Percentiles rank a stretch among this genome's conserved stretches.
phyloP scores from a whole-genome alignment of 2,888 invertebrate species.

The Arrhopalites spinosus region DNA sequence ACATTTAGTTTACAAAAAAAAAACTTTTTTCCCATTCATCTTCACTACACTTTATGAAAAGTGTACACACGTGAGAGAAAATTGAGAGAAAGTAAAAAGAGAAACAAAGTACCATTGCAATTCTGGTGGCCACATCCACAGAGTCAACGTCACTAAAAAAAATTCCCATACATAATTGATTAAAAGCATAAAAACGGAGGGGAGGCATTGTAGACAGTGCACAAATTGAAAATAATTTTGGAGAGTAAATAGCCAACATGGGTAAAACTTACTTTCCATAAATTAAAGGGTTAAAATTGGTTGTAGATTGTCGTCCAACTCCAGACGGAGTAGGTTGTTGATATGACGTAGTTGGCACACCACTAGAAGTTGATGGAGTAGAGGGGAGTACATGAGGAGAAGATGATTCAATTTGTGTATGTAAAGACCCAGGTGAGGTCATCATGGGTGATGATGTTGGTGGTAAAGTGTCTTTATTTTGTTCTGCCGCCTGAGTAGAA shows the following conservation, averaged over 20 bases:
- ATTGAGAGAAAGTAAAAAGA: slow-evolving; percentile 1
- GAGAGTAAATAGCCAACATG: no score
- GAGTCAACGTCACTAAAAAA: slow-evolving; percentile 80
- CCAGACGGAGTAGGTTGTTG: slow-evolving; percentile 11
- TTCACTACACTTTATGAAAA: no score
- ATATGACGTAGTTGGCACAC: slow-evolving; percentile 7
- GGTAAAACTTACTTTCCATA: slow-evolving; percentile 68
- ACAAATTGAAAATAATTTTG: no score
- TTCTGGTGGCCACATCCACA: slow-evolving; percentile 95
- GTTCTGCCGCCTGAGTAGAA: not conserved
- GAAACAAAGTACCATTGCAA: slow-evolving; percentile 81
- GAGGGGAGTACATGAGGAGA: not conserved
- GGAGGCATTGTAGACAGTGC: no score
- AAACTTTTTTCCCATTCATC: not conserved
- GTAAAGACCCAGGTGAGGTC: not conserved
- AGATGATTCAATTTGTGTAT: not conserved
- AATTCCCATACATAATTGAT: no score
- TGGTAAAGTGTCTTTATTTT: not conserved
- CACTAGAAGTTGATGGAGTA: slow-evolving; percentile 18
- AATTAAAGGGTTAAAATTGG: slow-evolving; percentile 79
- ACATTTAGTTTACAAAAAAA: not conserved
- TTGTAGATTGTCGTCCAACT: slow-evolving; percentile 54
- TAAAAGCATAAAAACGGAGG: no score
- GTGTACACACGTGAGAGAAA: not conserved
- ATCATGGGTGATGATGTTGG: not conserved